Evolutionary conservation across 2,888 invertebrate genomes (phyloP).

Genomic region (Theretra japonica): DNA sequence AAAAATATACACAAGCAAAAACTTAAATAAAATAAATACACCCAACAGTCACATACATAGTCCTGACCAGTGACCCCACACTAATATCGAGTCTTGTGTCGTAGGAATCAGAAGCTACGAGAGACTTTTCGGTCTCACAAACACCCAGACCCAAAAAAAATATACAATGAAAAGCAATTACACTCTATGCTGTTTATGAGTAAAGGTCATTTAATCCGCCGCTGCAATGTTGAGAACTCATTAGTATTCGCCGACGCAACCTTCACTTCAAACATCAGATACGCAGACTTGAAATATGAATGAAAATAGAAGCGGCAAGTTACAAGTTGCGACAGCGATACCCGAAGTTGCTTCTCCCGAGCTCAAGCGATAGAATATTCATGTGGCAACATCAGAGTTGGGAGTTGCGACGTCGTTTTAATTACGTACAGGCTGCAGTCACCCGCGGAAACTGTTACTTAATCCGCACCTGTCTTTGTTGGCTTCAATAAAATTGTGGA

Average conservation of each 20-base stretch:
- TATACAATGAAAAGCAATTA: background rate
- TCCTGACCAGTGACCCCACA: no score
- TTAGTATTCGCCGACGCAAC: background rate
- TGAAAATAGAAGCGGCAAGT: constrained; percentile 26
- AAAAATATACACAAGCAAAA: no score
- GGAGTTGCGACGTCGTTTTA: constrained; percentile 49
- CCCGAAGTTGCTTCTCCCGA: background rate
- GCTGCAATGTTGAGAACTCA: background rate
- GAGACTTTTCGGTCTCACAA: no score
- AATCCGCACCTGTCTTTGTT: constrained; percentile 55
- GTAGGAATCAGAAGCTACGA: no score
- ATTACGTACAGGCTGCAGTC: constrained; percentile 47
- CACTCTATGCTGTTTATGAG: background rate
- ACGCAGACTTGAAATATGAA: constrained; percentile 23
- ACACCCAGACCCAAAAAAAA: no score
- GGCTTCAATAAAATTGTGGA: constrained; percentile 1
- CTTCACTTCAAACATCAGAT: constrained; percentile 1
- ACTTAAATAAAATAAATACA: no score
- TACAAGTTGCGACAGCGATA: constrained; percentile 26
- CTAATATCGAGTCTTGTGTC: no score
- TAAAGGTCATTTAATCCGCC: background rate
- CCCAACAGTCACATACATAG: no score
- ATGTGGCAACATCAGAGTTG: constrained; percentile 58
- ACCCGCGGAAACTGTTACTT: constrained; percentile 53
- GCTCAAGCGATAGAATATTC: constrained; percentile 59